Conservation (phyloP, 2,797 vertebrate species). For the Holocentrus rufus region DNA sequence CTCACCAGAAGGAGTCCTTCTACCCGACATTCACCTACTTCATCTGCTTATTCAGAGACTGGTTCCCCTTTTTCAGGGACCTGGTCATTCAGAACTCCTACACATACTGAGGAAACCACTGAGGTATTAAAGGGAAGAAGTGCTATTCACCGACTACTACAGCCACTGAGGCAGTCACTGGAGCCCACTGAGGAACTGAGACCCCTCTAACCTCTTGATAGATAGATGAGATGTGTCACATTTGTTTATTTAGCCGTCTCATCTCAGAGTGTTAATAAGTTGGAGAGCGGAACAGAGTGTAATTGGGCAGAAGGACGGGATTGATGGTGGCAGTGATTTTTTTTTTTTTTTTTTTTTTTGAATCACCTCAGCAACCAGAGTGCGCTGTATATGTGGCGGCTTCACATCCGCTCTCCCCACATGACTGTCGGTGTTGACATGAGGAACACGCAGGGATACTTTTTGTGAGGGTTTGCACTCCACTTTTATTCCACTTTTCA, state of each 20-base stretch:
- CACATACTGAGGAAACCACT: conserved; percentile 32
- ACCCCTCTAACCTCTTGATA: conserved; percentile 5
- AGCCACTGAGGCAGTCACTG: conserved; percentile 15
- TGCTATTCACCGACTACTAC: conserved; percentile 8
- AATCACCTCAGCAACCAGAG: conserved; percentile 15
- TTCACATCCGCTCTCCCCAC: neutral
- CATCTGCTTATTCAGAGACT: conserved; percentile 57
- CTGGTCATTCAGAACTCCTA: conserved; percentile 61
- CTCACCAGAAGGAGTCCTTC: conserved; percentile 58
- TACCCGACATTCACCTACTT: conserved; percentile 71
- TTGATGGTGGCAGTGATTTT: neutral
- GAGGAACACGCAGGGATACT: conserved; percentile 44
- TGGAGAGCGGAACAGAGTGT: conserved; percentile 6
- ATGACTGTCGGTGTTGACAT: conserved; percentile 14
- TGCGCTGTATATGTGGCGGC: neutral
- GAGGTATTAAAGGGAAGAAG: conserved; percentile 2
- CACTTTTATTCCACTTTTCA: conserved; percentile 55
- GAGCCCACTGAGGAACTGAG: conserved; percentile 22
- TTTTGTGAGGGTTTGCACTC: neutral
- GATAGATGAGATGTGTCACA: neutral
- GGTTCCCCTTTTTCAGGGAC: conserved; percentile 64
- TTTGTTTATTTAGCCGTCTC: conserved; percentile 21
- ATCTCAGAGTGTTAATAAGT: conserved; percentile 1
- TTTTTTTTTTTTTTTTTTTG: neutral
- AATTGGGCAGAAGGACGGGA: neutral